These are phyloP conservation scores for Brachylomia viminalis DNA, from an alignment of 2,888 invertebrate genomes.

Conservation along the genomic window DNA sequence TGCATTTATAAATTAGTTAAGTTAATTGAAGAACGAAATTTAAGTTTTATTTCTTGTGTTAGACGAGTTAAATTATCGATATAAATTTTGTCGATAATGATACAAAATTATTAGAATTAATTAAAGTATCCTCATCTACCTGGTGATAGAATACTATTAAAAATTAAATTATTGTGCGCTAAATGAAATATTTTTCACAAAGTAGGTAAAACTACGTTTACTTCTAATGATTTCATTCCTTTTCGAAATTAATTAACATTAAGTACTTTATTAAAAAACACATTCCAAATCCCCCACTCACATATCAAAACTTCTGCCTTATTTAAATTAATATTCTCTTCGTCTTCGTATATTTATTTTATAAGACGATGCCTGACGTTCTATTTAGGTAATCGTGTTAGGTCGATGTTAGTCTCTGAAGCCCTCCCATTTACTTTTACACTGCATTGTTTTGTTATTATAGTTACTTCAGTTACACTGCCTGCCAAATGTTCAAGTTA, in stretches of 20 bases:
- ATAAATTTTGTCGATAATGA: slow-evolving; percentile 14
- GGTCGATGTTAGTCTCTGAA: slow-evolving; percentile 40
- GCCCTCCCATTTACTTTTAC: slow-evolving; percentile 28
- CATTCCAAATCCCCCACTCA: background rate
- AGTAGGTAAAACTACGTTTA: background rate
- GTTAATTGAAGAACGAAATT: slow-evolving; percentile 29
- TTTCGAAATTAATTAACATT: background rate
- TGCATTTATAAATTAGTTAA: slow-evolving; percentile 36
- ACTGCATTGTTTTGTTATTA: slow-evolving; percentile 22
- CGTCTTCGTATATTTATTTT: slow-evolving; percentile 4
- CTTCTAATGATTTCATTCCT: background rate
- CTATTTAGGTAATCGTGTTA: slow-evolving; percentile 54
- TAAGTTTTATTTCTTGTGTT: slow-evolving; percentile 17
- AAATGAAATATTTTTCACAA: background rate
- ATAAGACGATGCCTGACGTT: slow-evolving; percentile 10
- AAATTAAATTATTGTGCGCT: background rate
- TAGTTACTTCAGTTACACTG: slow-evolving; percentile 11
- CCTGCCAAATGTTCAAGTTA: background rate
- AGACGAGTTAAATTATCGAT: background rate
- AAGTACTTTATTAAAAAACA: background rate
- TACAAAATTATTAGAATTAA: slow-evolving; percentile 20
- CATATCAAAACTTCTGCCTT: background rate
- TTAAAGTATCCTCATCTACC: slow-evolving; percentile 1
- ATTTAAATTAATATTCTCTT: background rate
- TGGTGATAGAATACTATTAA: background rate